These are phyloP conservation scores for Drosophila heteroneura DNA, from an alignment of 2,888 invertebrate genomes.

Conservation along the genomic window DNA sequence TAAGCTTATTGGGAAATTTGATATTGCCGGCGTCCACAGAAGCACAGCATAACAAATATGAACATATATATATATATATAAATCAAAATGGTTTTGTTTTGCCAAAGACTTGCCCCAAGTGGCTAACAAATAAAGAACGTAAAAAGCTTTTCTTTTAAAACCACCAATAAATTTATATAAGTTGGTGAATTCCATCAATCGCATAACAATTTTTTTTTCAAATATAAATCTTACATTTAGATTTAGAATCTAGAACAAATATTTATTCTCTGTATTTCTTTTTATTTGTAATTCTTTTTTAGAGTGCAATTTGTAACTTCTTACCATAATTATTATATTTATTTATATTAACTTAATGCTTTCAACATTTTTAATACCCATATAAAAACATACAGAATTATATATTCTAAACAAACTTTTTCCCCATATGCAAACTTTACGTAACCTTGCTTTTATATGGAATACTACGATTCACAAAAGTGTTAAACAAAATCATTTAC, in stretches of 20 bases:
- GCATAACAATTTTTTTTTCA: not conserved
- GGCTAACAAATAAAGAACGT: slow-evolving; percentile 8
- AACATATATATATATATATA: not conserved
- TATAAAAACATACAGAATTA: not conserved
- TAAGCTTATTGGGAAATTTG: slow-evolving; percentile 37
- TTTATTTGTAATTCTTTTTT: not conserved
- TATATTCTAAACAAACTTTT: not conserved
- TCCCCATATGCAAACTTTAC: slow-evolving; percentile 8
- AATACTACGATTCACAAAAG: not conserved
- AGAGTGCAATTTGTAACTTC: not conserved
- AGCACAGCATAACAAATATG: slow-evolving; percentile 8
- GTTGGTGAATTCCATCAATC: not conserved
- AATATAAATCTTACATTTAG: not conserved
- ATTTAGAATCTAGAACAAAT: not conserved
- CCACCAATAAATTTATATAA: not conserved
- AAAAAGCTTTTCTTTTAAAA: slow-evolving; percentile 20
- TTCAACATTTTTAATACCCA: not conserved
- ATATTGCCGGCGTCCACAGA: slow-evolving; percentile 9
- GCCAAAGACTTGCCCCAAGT: slow-evolving; percentile 37
- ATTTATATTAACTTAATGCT: not conserved
- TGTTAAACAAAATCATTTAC: slow-evolving; percentile 9
- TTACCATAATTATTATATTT: not conserved
- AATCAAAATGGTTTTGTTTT: slow-evolving; percentile 67
- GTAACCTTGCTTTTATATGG: not conserved
- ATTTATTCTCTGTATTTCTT: not conserved